Base-by-base conservation (phyloP, 2,888 invertebrate species). In the Drosophila prostipennis region DNA sequence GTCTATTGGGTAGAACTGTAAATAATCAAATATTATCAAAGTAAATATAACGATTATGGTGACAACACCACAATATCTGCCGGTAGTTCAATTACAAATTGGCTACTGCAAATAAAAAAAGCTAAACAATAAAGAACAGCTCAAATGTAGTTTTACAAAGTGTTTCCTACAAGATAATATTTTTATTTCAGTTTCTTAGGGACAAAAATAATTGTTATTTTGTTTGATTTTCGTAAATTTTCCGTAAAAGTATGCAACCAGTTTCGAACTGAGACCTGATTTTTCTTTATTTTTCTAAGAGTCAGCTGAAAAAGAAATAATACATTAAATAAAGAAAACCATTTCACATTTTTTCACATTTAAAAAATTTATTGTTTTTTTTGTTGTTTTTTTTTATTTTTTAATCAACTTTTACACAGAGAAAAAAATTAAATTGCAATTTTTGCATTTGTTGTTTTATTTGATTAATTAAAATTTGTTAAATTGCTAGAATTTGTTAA, bases 401-500 rank as follows among this genome's bases (percentile, higher is more conserved):
- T 74, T 84, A 82, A 63, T 84, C 86, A 84, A 84, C 84, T 86
- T 84, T 89, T 84, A 84, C 84, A 84, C 89, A 89, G 84, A 84
- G 84, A 84, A 89, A 83, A 83, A 84, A 89, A 81, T 89, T 72
- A 87, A 82, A 77, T 87, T 89, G 75, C 77, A 85, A 52, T 87
- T 84, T 51, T 86, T 80, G 79, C 73, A 72, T 83, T 79, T 72
- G 78, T 60, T 59, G 57, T 83, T 72, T 72, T 85, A 87, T 84
- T 84, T 82, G 85, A 85, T 85, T 89, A 84, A 82, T 83, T 89
- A 86, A 88, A 85, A 85, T 85, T 85, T 85, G 85, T 85, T 85
- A 88, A 84, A 80, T 89, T 85, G 89, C 85, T 85, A 85, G 84
- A 85, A 85, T 85, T 89, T 89, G 85, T 85, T 85, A 85, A 89